These are phyloP conservation scores for Notothenia rossii DNA, from an alignment of 2,113 vertebrate genomes.

Conservation along the genomic window DNA sequence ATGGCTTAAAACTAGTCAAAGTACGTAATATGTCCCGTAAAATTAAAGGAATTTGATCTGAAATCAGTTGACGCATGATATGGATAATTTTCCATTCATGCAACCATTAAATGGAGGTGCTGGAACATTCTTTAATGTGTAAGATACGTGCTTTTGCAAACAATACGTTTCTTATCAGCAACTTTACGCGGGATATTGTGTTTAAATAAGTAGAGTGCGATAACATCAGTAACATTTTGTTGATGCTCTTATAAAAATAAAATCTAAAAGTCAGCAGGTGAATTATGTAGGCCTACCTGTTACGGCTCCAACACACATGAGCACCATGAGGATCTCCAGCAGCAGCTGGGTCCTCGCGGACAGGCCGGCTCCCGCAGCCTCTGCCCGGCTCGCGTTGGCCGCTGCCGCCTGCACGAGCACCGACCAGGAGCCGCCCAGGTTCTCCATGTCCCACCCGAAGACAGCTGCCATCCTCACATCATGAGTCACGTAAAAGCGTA, in stretches of 20 bases:
- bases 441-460: conserved; percentile 47
- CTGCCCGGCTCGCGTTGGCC: conserved; percentile 47
- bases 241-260: neutral
- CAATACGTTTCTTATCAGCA: neutral
- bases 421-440: conserved; percentile 36
- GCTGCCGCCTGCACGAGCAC: conserved; percentile 2
- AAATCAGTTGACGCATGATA: neutral
- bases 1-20: neutral
- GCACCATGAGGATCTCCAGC: conserved; percentile 80
- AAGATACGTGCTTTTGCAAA: no score
- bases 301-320: conserved; percentile 84
- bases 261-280: neutral
- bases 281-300: conserved; percentile 68
- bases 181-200: neutral
- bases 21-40: neutral
- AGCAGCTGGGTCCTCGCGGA: conserved; percentile 63
- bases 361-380: neutral
- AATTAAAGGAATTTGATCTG: neutral
- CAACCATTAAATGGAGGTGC: neutral
- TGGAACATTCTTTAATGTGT: neutral
- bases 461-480: conserved; percentile 24
- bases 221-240: neutral
- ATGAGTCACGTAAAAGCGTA: neutral
- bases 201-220: neutral
- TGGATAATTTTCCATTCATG: neutral